Conservation (phyloP, 1,140 invertebrate species). For the Helicoverpa zea region DNA sequence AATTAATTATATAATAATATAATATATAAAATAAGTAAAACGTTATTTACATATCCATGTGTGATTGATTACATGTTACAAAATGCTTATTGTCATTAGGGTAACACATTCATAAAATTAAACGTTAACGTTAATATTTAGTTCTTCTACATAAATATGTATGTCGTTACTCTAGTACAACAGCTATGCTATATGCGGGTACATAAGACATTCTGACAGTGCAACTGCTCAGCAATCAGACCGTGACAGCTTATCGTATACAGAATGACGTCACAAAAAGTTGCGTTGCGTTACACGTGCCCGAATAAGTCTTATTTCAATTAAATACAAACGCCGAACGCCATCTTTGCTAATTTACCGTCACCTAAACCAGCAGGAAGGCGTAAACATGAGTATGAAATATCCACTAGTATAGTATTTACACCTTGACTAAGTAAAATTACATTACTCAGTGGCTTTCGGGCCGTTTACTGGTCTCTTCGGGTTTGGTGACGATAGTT, state of each 20-base stretch:
- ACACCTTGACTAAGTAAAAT: conserved; percentile 57
- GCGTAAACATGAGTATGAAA: conserved; percentile 53
- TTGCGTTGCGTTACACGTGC: background rate
- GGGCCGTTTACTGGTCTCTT: conserved; percentile 75
- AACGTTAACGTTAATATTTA: conserved; percentile 15
- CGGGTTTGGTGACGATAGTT: conserved; percentile 70
- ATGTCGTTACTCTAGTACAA: conserved; percentile 49
- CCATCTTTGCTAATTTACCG: conserved; percentile 71
- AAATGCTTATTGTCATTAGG: conserved; percentile 81
- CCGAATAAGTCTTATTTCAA: conserved; percentile 22
- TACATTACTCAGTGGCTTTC: conserved; percentile 70
- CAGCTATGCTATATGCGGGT: conserved; percentile 34
- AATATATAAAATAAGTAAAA: conserved; percentile 41
- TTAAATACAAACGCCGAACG: conserved; percentile 45
- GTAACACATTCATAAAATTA: conserved; percentile 61
- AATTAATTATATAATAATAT: conserved; percentile 16
- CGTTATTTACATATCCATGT: conserved; percentile 69
- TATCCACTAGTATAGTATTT: conserved; percentile 50
- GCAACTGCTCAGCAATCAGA: background rate
- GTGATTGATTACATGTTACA: conserved; percentile 72
- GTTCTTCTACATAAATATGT: conserved; percentile 50
- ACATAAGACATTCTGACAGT: background rate
- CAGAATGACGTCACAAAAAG: background rate
- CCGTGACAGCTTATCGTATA: background rate
- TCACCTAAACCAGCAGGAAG: conserved; percentile 70